Evolutionary conservation across 2,113 vertebrate species (phyloP), one percentile per base, ranked within the genome.

Genomic region (Periophthalmus modestus): DNA sequence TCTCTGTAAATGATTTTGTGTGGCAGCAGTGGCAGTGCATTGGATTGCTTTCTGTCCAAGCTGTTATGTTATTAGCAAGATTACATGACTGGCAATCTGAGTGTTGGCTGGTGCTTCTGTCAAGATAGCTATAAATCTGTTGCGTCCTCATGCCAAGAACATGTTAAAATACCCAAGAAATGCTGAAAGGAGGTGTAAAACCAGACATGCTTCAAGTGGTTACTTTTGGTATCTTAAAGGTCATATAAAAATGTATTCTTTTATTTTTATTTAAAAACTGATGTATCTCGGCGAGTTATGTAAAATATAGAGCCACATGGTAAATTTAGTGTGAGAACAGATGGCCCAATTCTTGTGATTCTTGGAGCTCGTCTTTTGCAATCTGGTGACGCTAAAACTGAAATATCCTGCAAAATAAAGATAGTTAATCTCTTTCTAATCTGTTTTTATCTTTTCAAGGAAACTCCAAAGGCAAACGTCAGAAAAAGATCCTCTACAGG

Each of bases 401-500:
- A 80, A 52, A 28, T 50, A 52, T 79, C 70, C 33, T 28, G 19
- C 28, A 78, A 77, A 82, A 72, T 43, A 23, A 54, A 16, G 36
- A 67, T 34, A 68, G 69, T 66, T 68, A 36, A 52, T 73, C 61
- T 54, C 7, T 75, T 58, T 58, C 34, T 65, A 0, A 28, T 59
- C 57, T 59, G 57, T 59, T 63, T 55, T 61, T 11, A 16, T 13
- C 50, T 72, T 76, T 43, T 77, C 63, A 86, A 99, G 98, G 95
- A 80, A 93, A 94, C 36, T 84, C 94, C 86, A 91, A 93, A 89
- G 96, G 95, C 24, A 95, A 95, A 82, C 94, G 96, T 13, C 95
- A 96, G 76, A 96, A 95, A 75, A 97, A 95, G 92, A 96, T 97
- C 33, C 87, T 94, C 79, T 95, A 89, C 90, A 95, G 95, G 92